These are phyloP conservation scores for Mustela nigripes DNA, from an alignment of 2,113 vertebrate species.

Conservation along the genomic window DNA sequence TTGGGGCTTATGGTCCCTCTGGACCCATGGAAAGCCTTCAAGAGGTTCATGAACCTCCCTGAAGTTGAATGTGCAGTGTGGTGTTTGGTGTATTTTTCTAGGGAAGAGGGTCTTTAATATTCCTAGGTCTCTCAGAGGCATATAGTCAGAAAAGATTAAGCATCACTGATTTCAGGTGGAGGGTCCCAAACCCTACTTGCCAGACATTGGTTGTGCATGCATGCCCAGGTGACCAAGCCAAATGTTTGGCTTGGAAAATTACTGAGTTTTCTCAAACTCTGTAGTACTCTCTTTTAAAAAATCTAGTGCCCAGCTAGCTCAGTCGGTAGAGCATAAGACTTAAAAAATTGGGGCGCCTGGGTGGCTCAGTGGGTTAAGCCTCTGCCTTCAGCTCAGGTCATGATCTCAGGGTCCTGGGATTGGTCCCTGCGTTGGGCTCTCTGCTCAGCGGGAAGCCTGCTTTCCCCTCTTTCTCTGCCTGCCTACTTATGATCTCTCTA, in stretches of 20 bases:
- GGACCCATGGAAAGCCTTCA: not conserved
- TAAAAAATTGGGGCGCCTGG: too few relatives aligned
- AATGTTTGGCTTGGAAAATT: constrained; percentile 43
- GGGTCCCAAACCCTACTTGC: not conserved
- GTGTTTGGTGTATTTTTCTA: constrained; percentile 2
- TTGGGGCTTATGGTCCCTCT: not conserved
- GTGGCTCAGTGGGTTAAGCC: too few relatives aligned
- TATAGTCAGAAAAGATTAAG: constrained; percentile 3
- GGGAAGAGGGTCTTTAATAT: not conserved
- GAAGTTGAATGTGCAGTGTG: constrained; percentile 12
- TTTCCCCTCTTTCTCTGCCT: too few relatives aligned
- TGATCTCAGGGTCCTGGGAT: too few relatives aligned
- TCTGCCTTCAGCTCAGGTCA: too few relatives aligned
- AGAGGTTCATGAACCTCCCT: not conserved
- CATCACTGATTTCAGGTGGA: not conserved
- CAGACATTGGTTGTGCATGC: not conserved
- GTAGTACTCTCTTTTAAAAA: not conserved
- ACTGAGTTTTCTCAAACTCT: constrained; percentile 30
- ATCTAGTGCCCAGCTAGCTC: constrained; percentile 88
- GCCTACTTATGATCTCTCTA: too few relatives aligned
- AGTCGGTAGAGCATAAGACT: constrained; percentile 97
- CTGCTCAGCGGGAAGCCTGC: too few relatives aligned
- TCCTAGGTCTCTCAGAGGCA: not conserved
- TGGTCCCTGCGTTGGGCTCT: too few relatives aligned
- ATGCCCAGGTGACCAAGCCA: not conserved